Percentiles rank a stretch among this genome's conserved stretches.
These are phyloP conservation scores for Apostichopus japonicus DNA, from an alignment of 35 echinoderm and acorn worm genomes.

Conservation along the genomic window DNA sequence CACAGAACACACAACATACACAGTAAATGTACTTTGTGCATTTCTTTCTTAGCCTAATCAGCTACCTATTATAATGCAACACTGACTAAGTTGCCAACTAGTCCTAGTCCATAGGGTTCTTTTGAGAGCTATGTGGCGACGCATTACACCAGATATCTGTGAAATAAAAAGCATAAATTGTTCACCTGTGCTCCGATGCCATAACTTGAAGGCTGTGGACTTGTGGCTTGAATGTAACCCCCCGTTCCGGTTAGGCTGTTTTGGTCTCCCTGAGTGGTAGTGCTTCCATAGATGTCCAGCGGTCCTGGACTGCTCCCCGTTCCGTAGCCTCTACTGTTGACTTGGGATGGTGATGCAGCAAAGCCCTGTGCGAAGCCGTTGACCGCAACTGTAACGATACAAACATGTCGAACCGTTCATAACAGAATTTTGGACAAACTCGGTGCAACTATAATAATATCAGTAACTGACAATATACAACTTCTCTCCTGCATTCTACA, in stretches of 20 bases:
- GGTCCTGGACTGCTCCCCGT: conserved; percentile 86
- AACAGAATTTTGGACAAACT: no score
- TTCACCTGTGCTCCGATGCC: conserved; percentile 79
- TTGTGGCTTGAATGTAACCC: conserved; percentile 74
- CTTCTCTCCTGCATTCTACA: no score
- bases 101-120: no score
- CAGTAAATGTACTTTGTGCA: no score
- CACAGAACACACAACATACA: no score
- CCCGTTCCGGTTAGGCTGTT: conserved; percentile 68
- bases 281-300: conserved; percentile 81
- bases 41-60: no score
- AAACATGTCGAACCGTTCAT: background rate
- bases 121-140: no score
- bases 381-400: conserved; percentile 61
- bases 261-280: conserved; percentile 81
- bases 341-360: conserved; percentile 84
- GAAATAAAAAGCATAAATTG: background rate
- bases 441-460: no score
- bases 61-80: no score
- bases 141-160: no score
- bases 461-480: no score
- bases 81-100: no score
- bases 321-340: conserved; percentile 82
- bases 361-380: conserved; percentile 88
- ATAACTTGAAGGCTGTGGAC: conserved; percentile 88